These are phyloP conservation scores for Leptogaster cylindrica DNA, from an alignment of 2,888 invertebrate species.

Conservation along the genomic window DNA sequence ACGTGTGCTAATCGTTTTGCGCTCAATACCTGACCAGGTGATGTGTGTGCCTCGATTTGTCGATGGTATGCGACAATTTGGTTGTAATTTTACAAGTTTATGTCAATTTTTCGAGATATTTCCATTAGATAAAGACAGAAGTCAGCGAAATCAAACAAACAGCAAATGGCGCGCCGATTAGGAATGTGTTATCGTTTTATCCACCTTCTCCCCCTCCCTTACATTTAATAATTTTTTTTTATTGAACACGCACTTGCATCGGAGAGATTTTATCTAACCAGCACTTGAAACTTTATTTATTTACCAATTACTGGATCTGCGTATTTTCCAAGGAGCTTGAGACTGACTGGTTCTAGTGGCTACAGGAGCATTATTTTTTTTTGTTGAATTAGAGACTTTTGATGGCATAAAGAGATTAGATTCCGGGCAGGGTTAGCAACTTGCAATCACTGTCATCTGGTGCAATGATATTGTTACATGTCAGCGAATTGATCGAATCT, in stretches of 20 bases:
- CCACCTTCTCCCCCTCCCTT: neutral
- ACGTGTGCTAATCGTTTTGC: constrained; percentile 18
- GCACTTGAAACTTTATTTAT: constrained; percentile 24
- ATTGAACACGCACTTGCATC: neutral
- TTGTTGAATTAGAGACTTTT: constrained; percentile 18
- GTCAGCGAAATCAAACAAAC: constrained; percentile 22
- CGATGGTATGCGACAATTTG: constrained; percentile 35
- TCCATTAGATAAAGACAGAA: constrained; percentile 31
- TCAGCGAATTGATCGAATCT: too few species aligned
- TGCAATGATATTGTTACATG: neutral
- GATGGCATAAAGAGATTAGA: constrained; percentile 12
- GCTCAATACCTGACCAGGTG: constrained; percentile 5
- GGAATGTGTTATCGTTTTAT: neutral
- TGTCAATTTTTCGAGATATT: constrained; percentile 38
- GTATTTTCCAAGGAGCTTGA: constrained; percentile 5
- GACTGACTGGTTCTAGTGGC: constrained; percentile 24
- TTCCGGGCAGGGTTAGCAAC: neutral
- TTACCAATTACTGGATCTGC: constrained; percentile 4
- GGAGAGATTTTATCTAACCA: constrained; percentile 27
- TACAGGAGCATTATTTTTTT: constrained; percentile 28
- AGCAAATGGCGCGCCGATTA: neutral
- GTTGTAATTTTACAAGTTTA: constrained; percentile 39
- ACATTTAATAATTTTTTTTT: neutral
- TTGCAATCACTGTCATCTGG: constrained; percentile 2
- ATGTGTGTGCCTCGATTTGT: constrained; percentile 1